Conservation (phyloP, 2,888 invertebrate species). For the Ommatoiulus sabulosus region DNA sequence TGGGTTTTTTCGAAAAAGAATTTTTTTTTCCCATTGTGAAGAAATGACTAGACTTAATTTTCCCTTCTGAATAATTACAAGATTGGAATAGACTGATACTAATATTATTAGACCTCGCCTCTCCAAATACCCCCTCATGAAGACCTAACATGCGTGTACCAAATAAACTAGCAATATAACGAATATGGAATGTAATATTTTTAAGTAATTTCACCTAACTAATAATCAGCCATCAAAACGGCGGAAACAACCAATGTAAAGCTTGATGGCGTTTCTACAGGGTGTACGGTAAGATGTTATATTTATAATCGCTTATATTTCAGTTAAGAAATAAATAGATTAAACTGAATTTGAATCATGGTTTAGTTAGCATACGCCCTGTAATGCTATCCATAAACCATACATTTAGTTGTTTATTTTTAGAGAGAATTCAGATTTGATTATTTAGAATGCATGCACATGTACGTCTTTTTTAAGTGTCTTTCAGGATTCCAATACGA, state of each 20-base stretch:
- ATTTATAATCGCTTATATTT: too few relatives aligned
- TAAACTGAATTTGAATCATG: background rate
- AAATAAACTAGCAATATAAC: background rate
- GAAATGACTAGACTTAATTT: conserved; percentile 32
- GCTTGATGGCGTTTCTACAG: background rate
- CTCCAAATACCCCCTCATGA: background rate
- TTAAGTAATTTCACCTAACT: conserved; percentile 10
- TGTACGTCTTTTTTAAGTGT: too few relatives aligned
- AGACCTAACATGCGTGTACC: background rate
- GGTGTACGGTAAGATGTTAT: background rate
- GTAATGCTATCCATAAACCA: too few relatives aligned
- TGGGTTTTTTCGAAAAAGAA: background rate
- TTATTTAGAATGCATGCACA: too few relatives aligned
- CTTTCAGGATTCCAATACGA: too few relatives aligned
- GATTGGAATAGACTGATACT: background rate
- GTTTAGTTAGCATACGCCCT: too few relatives aligned
- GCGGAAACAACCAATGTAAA: background rate
- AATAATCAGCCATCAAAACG: background rate
- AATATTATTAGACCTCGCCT: background rate
- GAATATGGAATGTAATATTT: background rate
- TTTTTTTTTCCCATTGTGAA: conserved; percentile 1
- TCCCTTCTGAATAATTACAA: background rate
- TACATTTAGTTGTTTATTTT: too few relatives aligned
- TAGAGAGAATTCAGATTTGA: too few relatives aligned
- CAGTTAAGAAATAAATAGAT: too few relatives aligned